Evolutionary conservation across 2,888 invertebrate genomes (phyloP).

Genomic region (Chaitophorus viminalis): DNA sequence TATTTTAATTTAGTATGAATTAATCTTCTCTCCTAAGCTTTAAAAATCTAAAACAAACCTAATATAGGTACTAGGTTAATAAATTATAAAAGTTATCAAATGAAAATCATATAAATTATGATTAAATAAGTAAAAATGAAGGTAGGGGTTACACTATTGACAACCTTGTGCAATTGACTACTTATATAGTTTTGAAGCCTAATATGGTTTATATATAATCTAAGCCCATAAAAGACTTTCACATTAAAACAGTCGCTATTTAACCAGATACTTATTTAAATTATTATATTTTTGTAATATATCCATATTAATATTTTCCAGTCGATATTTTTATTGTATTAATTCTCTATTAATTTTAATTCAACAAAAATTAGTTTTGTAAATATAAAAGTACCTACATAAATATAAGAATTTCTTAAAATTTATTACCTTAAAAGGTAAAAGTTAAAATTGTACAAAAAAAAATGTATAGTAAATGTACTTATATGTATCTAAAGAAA

Average conservation of each 20-base stretch:
- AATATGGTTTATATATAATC: conserved; percentile 2
- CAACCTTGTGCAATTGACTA: conserved; percentile 34
- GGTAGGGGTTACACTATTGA: not conserved
- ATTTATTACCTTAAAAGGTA: not conserved
- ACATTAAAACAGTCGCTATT: conserved; percentile 36
- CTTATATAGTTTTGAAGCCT: conserved; percentile 35
- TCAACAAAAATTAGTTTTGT: too few relatives aligned
- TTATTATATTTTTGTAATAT: not conserved
- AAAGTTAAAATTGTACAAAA: not conserved
- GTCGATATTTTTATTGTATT: not conserved
- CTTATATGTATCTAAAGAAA: not conserved
- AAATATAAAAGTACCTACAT: too few relatives aligned
- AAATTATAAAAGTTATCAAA: not conserved
- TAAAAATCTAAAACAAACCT: too few relatives aligned
- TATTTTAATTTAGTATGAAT: too few relatives aligned
- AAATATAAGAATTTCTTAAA: too few relatives aligned
- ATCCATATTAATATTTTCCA: not conserved
- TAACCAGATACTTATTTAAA: not conserved
- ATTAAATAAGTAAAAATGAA: conserved; percentile 4
- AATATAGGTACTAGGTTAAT: not conserved
- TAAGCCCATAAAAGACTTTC: conserved; percentile 20
- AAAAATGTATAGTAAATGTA: not conserved
- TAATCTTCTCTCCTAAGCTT: too few relatives aligned
- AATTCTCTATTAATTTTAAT: too few relatives aligned
- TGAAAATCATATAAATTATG: not conserved